Evolutionary conservation across 2,797 vertebrate species (phyloP), one percentile per base, ranked within the genome.

Genomic region (Pseudotriccus pelzelni): DNA sequence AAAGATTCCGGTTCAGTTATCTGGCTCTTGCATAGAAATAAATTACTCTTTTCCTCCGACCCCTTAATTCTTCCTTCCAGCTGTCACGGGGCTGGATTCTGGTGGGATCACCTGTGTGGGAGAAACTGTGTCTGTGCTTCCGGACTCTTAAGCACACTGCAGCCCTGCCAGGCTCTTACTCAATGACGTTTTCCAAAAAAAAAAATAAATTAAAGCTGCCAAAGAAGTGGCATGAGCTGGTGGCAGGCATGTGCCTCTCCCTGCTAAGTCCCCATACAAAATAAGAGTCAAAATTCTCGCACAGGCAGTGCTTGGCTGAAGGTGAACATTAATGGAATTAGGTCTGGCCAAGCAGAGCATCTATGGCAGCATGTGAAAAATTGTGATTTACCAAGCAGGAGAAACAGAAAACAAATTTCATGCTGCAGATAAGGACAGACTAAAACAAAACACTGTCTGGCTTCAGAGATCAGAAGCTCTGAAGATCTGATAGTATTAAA

Each of bases 381-480:
- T 15, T 60, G 43, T 15, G 21, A 89, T 88, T 86, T 94, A 76
- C 55, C 69, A 78, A 84, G 47, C 28, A 92, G 60, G 36, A 86
- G 55, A 86, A 91, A 86, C 12, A 73, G 69, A 87, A 94, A 91
- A 90, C 41, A 90, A 90, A 94, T 91, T 63, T 91, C 1, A 2
- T 59, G 44, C 73, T 88, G 67, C 4, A 15, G 63, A 84, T 90
- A 63, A 88, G 47, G 43, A 73, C 30, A 84, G 63, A 41, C 25
- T 73, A 85, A 94, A 95, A 84, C 34, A 90, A 94, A 89, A 86
- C 47, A 17, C 32, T 92, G 52, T 27, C 52, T 67, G 41, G 11
- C 18, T 34, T 7, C 58, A 78, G 75, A 78, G 60, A 94, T 85
- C 49, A 93, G 69, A 80, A 82, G 72, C 37, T 87, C n/a, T 90